These are phyloP conservation scores for Palythoa caribaeorum DNA, from an alignment of 92 coral and sea anemone species.

Conservation along the genomic window DNA sequence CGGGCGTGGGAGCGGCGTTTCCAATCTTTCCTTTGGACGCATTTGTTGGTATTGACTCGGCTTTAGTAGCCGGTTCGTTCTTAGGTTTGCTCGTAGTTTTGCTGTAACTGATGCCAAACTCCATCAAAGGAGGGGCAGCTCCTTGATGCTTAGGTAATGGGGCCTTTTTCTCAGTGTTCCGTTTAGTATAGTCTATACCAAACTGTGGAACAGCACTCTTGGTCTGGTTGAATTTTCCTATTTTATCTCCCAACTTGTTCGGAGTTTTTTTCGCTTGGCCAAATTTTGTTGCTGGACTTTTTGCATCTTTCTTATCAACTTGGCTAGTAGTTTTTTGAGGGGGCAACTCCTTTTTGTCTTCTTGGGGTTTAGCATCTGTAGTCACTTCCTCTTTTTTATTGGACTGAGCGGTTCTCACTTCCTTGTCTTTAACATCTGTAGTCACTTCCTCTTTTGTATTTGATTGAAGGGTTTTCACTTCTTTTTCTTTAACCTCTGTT, in stretches of 20 bases:
- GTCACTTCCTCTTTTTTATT: background rate
- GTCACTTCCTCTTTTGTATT: too few species aligned
- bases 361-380: conserved; percentile 6
- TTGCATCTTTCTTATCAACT: background rate
- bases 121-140: conserved; percentile 30
- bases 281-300: conserved; percentile 8
- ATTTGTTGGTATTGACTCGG: background rate
- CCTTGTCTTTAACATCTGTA: too few species aligned
- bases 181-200: conserved; percentile 30
- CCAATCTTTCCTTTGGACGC: background rate
- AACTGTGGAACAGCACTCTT: conserved; percentile 16
- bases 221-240: conserved; percentile 23
- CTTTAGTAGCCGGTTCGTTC: background rate
- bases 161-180: conserved; percentile 29
- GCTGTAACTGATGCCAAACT: conserved; percentile 38
- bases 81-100: conserved; percentile 6
- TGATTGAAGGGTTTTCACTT: too few species aligned
- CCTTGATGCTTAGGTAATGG: conserved; percentile 14
- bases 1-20: conserved; percentile 1
- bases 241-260: conserved; percentile 35
- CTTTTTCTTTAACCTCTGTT: too few species aligned
- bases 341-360: background rate
- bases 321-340: background rate
- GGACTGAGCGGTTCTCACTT: too few species aligned
- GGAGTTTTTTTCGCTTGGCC: conserved; percentile 39